phyloP scores from a whole-genome alignment of 2,888 invertebrate species.

The Cataglyphis rosenhaueri region DNA sequence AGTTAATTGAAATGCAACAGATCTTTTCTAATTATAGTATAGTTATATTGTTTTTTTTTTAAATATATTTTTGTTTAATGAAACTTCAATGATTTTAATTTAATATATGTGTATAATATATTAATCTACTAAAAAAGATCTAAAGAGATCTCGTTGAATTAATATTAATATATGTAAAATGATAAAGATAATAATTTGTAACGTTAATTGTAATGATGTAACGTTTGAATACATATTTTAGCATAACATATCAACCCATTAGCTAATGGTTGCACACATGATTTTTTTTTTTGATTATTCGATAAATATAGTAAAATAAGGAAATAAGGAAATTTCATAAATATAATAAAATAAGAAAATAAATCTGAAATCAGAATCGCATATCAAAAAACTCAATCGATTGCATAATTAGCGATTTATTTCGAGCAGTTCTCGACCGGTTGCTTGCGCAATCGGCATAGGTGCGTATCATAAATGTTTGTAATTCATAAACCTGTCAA shows the following conservation, averaged over 20 bases:
- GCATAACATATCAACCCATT: neutral
- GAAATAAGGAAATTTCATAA: conserved; percentile 59
- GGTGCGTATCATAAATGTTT: neutral
- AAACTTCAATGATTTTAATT: neutral
- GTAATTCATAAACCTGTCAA: conserved; percentile 58
- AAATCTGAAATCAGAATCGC: conserved; percentile 64
- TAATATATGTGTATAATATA: no score
- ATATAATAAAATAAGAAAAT: conserved; percentile 63
- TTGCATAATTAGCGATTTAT: conserved; percentile 67
- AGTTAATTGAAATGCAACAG: neutral
- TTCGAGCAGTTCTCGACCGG: conserved; percentile 50
- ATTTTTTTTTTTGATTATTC: neutral
- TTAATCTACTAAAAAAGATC: neutral
- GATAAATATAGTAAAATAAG: conserved; percentile 54
- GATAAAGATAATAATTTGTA: neutral
- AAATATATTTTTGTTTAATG: neutral
- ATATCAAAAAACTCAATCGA: conserved; percentile 53
- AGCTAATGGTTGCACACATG: neutral
- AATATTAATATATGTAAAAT: conserved; percentile 17
- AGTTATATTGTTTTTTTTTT: neutral
- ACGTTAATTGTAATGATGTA: neutral
- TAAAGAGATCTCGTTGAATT: neutral
- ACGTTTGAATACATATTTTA: neutral
- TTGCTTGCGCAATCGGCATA: conserved; percentile 45
- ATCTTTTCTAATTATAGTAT: neutral